Evolutionary conservation across 2,797 vertebrate genomes (phyloP), one percentile per base, ranked within the genome.

Genomic region (Labeo calbasu): DNA sequence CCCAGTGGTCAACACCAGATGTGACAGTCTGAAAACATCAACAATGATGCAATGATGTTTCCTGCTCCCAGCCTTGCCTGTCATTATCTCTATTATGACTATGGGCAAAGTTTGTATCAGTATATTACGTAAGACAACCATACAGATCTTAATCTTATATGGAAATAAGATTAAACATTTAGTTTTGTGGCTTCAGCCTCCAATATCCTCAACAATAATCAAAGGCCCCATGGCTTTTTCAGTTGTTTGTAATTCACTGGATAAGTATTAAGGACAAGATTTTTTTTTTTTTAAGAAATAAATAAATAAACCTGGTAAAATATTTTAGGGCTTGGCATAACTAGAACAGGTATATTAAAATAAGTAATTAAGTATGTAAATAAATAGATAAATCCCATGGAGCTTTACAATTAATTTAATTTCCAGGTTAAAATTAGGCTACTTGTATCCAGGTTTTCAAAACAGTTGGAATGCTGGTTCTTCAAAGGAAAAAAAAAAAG

Each of bases 21-120:
- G 73, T 83, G 82, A 57, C 63, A 48, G 82, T 59, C 53, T 69
- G 40, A 77, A 83, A 83, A 57, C 82, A 83, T 83, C 65, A 69
- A 77, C 82, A 70, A 55, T 83, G 82, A 77, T 83, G 82, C 82
- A 77, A 69, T 69, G 73, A 83, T 57, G 10, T 55, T 43, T 48
- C 19, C 23, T 48, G 23, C 63, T 83, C 63, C 23, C 82, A 75
- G 59, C 46, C 63, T 65, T 25, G 71, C 15, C 46, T 51, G 21
- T 65, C 28, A 19, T 75, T 65, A 65, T 77, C 36, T 77, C 50
- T 55, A 57, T 69, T 69, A 83, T 15, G 61, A 57, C 36, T 48
- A n/a, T 2, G 13, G 23, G 48, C 61, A 57, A 69, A 36, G 59
- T 69, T 77, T 51, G 46, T 23, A 63, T 63, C 5, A 40, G 32